Evolutionary conservation across 2,797 vertebrate species (phyloP).

Genomic region (Phyllotis vaccarum): DNA sequence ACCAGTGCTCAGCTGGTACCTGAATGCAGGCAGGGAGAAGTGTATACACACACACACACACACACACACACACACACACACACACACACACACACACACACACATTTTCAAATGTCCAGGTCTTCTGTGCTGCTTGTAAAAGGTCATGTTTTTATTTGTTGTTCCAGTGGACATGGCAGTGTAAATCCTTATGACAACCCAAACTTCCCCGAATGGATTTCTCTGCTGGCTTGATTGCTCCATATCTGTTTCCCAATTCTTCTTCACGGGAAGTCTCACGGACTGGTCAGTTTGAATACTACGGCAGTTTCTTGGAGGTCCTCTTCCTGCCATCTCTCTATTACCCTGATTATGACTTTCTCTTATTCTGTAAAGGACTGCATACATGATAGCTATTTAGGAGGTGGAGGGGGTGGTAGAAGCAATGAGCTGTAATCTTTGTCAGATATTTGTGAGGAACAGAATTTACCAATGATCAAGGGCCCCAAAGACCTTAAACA

Average conservation of each 20-base stretch:
- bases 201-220: background rate
- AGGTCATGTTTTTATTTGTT: background rate
- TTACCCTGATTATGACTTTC: background rate
- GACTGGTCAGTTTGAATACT: background rate
- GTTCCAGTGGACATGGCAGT: background rate
- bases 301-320: background rate
- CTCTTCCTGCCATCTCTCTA: background rate
- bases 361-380: background rate
- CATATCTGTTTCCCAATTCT: background rate
- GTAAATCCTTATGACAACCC: background rate
- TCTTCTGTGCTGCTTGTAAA: background rate
- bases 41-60: background rate
- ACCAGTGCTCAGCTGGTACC: background rate
- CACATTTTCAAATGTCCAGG: background rate
- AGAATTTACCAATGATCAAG: background rate
- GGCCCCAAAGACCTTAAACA: background rate
- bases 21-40: background rate
- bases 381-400: background rate
- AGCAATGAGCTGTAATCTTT: background rate
- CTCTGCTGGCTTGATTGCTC: background rate
- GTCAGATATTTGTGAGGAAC: background rate
- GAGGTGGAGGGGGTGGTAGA: background rate
- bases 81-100: accelerated
- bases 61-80: accelerated
- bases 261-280: background rate